phyloP scores from a whole-genome alignment of 2,113 vertebrate genomes.

The Menura novaehollandiae region DNA sequence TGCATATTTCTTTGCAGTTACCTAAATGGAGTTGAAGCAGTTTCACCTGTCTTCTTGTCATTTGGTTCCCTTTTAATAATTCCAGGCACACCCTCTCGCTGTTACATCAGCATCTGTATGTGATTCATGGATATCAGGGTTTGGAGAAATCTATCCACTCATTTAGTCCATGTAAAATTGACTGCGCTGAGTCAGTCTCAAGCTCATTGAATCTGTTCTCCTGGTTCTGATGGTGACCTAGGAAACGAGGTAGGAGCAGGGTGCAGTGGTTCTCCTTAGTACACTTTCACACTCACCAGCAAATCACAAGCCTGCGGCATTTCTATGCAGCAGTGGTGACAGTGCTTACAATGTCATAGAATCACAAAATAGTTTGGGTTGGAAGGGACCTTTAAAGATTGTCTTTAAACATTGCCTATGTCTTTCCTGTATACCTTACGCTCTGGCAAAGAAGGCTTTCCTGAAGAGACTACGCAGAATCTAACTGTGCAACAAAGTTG shows the following conservation, averaged over 20 bases:
- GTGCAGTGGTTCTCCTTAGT: neutral
- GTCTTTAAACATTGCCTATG: accelerated
- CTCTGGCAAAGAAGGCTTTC: neutral
- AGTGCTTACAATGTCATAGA: neutral
- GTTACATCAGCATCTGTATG: slow-evolving; percentile 26
- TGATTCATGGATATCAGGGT: slow-evolving; percentile 27
- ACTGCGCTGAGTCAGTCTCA: accelerated
- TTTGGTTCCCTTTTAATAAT: slow-evolving; percentile 37
- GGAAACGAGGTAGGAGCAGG: neutral
- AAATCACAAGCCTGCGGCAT: neutral
- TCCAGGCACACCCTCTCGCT: neutral
- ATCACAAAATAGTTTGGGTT: neutral
- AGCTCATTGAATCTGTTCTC: neutral
- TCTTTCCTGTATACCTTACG: neutral
- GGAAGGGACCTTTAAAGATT: neutral
- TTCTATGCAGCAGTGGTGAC: neutral
- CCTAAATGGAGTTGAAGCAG: neutral
- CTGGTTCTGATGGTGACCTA: neutral
- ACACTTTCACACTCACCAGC: accelerated
- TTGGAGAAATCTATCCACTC: neutral
- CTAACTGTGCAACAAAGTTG: neutral
- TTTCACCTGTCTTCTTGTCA: slow-evolving; percentile 10
- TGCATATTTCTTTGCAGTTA: neutral
- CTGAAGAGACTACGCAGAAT: neutral
- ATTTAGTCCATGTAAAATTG: neutral